Conservation (phyloP, 2,888 invertebrate species). For the Agrypnus murinus region DNA sequence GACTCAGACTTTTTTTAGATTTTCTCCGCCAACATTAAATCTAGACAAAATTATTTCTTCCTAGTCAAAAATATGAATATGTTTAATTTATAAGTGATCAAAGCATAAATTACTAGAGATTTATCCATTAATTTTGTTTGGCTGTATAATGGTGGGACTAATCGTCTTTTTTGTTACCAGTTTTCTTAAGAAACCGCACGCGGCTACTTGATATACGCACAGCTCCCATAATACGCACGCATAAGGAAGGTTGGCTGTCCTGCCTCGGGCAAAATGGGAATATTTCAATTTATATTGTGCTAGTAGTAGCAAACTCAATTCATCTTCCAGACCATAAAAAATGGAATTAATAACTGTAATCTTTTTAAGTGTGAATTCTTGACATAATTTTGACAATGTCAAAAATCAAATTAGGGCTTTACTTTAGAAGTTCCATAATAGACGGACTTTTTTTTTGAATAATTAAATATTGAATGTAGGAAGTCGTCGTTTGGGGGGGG, state of each 20-base stretch:
- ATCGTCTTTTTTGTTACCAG: conserved; percentile 35
- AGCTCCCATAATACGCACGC: conserved; percentile 48
- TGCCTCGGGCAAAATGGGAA: conserved; percentile 39
- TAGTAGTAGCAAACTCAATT: conserved; percentile 1
- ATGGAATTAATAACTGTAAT: neutral
- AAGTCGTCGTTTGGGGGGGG: too few relatives aligned
- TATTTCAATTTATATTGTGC: conserved; percentile 30
- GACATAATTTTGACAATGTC: too few relatives aligned
- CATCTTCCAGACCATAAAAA: neutral
- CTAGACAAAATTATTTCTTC: neutral
- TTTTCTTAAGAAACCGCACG: conserved; percentile 37
- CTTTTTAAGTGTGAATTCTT: too few relatives aligned
- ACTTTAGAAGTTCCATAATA: too few relatives aligned
- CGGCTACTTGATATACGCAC: conserved; percentile 47
- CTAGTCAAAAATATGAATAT: neutral
- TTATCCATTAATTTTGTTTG: conserved; percentile 24
- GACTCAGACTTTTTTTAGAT: conserved; percentile 27
- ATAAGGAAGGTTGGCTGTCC: conserved; percentile 35
- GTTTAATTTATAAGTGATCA: neutral
- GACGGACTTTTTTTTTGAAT: too few relatives aligned
- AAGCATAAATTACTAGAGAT: neutral
- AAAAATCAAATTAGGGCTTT: too few relatives aligned
- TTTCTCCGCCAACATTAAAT: neutral
- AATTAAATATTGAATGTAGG: too few relatives aligned
- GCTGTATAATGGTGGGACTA: conserved; percentile 17